These are phyloP conservation scores for Marmota monax DNA, from an alignment of 2,113 vertebrate genomes.

Conservation along the genomic window DNA sequence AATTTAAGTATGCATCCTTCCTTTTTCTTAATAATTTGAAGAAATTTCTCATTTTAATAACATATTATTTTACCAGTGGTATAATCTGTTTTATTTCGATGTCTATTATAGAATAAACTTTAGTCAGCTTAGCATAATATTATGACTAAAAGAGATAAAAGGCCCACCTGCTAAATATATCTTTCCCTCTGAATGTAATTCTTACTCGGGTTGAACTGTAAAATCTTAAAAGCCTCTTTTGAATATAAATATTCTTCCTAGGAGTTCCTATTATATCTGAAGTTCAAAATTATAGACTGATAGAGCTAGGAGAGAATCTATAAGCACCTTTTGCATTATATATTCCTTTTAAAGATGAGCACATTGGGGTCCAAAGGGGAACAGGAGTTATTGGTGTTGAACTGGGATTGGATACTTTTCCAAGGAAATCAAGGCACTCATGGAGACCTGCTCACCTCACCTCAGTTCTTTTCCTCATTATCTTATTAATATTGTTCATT, in stretches of 20 bases:
- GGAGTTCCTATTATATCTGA: neutral
- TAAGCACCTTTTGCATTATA: neutral
- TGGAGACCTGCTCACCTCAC: neutral
- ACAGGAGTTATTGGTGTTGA: neutral
- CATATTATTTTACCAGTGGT: slow-evolving; percentile 58
- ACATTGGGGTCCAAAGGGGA: neutral
- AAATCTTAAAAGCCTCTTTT: slow-evolving; percentile 36
- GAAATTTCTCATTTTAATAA: slow-evolving; percentile 68
- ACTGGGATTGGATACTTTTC: neutral
- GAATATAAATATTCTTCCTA: neutral
- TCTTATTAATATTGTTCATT: neutral
- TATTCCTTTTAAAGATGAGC: neutral
- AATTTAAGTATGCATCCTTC: neutral
- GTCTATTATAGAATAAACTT: slow-evolving; percentile 59
- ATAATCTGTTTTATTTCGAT: slow-evolving; percentile 70
- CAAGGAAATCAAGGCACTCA: neutral
- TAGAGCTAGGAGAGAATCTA: neutral
- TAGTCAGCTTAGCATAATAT: slow-evolving; percentile 56
- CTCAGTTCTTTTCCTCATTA: neutral
- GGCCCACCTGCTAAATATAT: slow-evolving; percentile 61
- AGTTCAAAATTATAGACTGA: neutral
- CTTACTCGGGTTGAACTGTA: neutral
- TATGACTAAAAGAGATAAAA: slow-evolving; percentile 66
- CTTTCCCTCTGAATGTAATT: slow-evolving; percentile 22
- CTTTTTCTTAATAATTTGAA: slow-evolving; percentile 53